Base-by-base conservation (phyloP, 1,140 invertebrate species). In the Drosophila ficusphila region DNA sequence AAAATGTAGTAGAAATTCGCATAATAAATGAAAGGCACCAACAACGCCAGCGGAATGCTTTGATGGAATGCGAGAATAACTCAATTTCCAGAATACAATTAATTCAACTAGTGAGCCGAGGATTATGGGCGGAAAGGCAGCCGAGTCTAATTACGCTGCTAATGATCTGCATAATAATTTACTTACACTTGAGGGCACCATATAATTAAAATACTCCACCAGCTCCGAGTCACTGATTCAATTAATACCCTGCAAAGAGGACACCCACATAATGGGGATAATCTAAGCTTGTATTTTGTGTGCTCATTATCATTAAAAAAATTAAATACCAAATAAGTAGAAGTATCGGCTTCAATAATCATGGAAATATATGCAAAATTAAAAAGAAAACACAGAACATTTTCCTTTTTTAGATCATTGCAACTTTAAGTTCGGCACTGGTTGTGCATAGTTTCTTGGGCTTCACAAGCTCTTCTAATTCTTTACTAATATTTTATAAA, bases 131-230 rank as follows among this genome's bases (percentile, higher is more conserved):
- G 38, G 25, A 6, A 12, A 29, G 39, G 46, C 46, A 14, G 44
- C 58, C 16, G 34, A 14, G 52, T 25, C 67, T 77, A 62, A 86
- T 86, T 86, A 81, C 76, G 73, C 52, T 73, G 81, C 72, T 81
- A 86, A 88, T 88, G 81, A 86, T 88, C 73, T 88, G 69, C 82
- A 88, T 81, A 76, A 70, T 86, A 81, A 81, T 81, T 86, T 54
- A 36, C 76, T 68, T 76, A 81, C 68, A 86, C 81, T 85, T 76
- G 65, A 64, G 62, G 56, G 60, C 70, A 41, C 71, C 71, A 48
- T 77, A 65, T 86, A 81, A 88, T 81, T 86, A 56, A 77, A 81
- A 86, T 57, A 31, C 25, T 25, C 47, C 33, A 65, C 19, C 42
- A 31, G 4, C 44, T 21, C 21, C 27, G 4, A 67, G 36, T 21